Evolutionary conservation across 2,113 vertebrate species (phyloP), one percentile per base, ranked within the genome.

Genomic region (Galemys pyrenaicus): DNA sequence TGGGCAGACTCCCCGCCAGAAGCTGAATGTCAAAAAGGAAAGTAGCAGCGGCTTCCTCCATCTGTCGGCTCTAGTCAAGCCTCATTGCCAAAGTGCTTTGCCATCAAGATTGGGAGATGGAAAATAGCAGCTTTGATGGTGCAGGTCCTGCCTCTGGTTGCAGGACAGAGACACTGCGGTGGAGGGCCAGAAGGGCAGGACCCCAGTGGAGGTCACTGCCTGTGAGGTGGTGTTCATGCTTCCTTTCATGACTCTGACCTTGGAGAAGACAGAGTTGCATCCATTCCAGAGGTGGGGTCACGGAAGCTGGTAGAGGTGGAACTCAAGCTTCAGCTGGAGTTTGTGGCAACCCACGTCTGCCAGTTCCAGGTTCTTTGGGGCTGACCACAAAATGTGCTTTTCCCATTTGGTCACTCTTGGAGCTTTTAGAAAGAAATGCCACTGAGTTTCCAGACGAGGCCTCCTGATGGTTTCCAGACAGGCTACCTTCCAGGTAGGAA

Each of bases 131-230:
- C 44, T 64, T 56, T 26, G 39, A 22, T 51, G 39, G 62, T 32
- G 87, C 67, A 1, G 28, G 70, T 60, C 10, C 17, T 20, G 51
- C 16, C 41, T 77, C 30, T 8, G 3, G 2, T 19, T 8, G 17
- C n/a, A 10, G 37, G 70, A 68, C 81, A 41, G 39, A 68, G 65
- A 56, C 44, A 28, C 3, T 0, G 46, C 49, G 64, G 8, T 9
- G 56, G 16, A 37, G 32, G 13, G 26, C 30, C 3, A 4, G 26
- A 2, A 0, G 3, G 22, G 35, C 46, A 49, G 46, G 16, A 0
- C 17, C 32, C 22, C 32, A 30, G 51, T 6, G 19, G 49, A 68
- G 6, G 65, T 30, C 9, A 3, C 71, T 16, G 5, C 32, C 56
- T 51, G 15, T 11, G 49, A 51, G 49, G 44, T 44, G 5, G 44